Evolutionary conservation across 2,113 vertebrate species (phyloP), one percentile per base, ranked within the genome.

Genomic region (Litocranius walleri): DNA sequence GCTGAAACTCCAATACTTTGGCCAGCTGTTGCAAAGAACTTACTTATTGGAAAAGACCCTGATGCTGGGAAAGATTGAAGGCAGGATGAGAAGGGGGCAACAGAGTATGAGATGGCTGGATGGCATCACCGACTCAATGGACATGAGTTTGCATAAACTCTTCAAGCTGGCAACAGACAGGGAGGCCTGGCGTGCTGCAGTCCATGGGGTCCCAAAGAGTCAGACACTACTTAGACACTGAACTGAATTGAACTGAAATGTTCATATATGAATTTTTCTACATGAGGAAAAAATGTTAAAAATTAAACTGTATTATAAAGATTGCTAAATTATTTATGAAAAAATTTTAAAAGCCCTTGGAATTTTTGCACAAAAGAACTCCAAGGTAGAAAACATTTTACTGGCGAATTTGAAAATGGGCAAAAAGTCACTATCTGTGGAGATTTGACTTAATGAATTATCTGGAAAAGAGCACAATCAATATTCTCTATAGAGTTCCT

Each of bases 151-250:
- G n/a, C 36, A 9, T 71, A 71, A 36, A 36, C 19, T 36, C 64
- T 10, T 10, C n/a, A 71, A 36, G n/a, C 36, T 36, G n/a, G 19
- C n/a, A 36, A 71, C n/a, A 11, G 64, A 36, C n/a, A 71, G 64
- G 64, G n/a, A 71, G n/a, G 64, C 64, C 64, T 36, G n/a, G 9
- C 0, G 2, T 71, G 64, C n/a, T 36, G 19, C 19, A 36, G 19
- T 71, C n/a, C n/a, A 71, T 71, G 64, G 64, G n/a, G 8, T 36
- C n/a, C n/a, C 64, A 71, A 71, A 71, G n/a, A 71, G 17, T 36
- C 0, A 0, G n/a, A 71, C n/a, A 71, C 0, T 2, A 71, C 19
- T 71, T 12, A 71, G 17, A 12, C 19, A 36, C 64, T 21, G 64
- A 36, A 71, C n/a, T 36, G 9, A 33, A 64, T 0, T 33, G 14